Percentiles rank a stretch among this genome's conserved stretches.
phyloP scores from a whole-genome alignment of 2,888 invertebrate genomes.

The Herminia tarsipennalis region DNA sequence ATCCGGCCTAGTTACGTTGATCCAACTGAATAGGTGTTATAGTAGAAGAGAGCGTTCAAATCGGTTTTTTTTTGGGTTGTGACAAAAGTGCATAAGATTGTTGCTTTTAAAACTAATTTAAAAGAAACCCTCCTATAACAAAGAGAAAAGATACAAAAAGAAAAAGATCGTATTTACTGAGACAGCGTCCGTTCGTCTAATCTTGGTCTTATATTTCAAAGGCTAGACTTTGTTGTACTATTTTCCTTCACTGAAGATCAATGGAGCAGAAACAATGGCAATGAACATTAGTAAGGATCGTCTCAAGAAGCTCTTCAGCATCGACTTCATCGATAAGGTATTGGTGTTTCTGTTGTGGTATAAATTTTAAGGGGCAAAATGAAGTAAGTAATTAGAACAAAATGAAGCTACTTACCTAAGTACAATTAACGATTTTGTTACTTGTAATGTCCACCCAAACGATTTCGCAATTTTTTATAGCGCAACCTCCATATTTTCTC shows the following conservation, averaged over 20 bases:
- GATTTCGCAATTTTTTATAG: neutral
- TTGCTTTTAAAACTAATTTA: neutral
- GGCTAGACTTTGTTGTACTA: constrained; percentile 43
- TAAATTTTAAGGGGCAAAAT: constrained; percentile 30
- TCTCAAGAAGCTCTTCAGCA: constrained; percentile 52
- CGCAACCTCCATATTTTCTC: neutral
- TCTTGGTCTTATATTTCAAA: constrained; percentile 28
- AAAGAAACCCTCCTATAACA: constrained; percentile 1
- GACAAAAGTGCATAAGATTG: no score
- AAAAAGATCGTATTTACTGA: constrained; percentile 25
- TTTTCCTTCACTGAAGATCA: constrained; percentile 47
- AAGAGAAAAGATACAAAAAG: constrained; percentile 10
- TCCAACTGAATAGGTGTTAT: no score
- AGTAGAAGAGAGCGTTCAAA: no score
- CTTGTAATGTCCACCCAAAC: no score
- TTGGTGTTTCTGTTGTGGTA: constrained; percentile 30
- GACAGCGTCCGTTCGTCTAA: constrained; percentile 27
- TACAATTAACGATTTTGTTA: no score
- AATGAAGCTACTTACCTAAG: no score
- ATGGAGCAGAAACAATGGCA: constrained; percentile 58
- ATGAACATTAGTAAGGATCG: constrained; percentile 59
- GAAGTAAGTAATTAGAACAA: no score
- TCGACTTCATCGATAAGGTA: constrained; percentile 40
- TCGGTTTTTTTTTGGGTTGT: no score
- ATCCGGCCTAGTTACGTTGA: no score